Evolutionary conservation across 1,140 invertebrate species (phyloP).

Genomic region (Leptinotarsa undecemlineata): DNA sequence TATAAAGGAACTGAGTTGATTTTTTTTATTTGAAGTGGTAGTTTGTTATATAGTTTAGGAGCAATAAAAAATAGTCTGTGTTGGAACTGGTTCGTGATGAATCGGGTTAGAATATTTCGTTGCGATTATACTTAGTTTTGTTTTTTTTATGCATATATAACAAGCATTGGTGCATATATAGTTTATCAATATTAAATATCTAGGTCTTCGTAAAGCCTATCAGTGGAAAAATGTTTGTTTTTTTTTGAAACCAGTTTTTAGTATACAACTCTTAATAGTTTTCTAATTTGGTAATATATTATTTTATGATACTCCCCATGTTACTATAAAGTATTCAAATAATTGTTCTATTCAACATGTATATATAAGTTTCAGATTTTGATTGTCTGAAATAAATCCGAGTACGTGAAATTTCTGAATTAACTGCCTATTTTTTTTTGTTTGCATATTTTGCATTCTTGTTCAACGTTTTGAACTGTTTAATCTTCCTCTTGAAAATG

Average conservation of each 20-base stretch:
- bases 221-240: background rate
- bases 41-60: background rate
- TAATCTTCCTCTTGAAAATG: background rate
- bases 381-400: too few species aligned
- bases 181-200: background rate
- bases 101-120: background rate
- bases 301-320: background rate
- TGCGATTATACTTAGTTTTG: background rate
- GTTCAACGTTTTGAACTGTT: background rate
- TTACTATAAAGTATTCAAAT: slow-evolving; percentile 2
- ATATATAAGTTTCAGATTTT: background rate
- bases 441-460: too few species aligned
- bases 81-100: background rate
- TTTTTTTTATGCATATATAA: background rate
- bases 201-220: background rate
- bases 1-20: background rate
- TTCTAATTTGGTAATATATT: background rate
- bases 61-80: background rate
- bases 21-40: background rate
- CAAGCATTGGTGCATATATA: background rate
- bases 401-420: too few species aligned
- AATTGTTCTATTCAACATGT: background rate
- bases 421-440: too few species aligned
- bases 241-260: background rate
- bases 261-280: background rate